These are phyloP conservation scores for Cydia strobilella DNA, from an alignment of 1,140 invertebrate species.

Conservation along the genomic window DNA sequence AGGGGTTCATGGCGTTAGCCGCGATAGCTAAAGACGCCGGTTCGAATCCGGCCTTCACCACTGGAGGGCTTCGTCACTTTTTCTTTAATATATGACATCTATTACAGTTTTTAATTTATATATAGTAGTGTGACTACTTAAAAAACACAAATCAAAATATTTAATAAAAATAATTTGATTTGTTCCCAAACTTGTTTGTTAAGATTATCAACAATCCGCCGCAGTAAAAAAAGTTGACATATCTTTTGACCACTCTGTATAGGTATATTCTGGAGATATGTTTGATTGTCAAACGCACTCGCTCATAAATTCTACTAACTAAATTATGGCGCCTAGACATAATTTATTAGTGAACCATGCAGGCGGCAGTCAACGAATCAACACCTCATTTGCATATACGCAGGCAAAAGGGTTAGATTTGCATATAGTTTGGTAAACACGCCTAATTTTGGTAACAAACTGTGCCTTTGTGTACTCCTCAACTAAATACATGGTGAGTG, in stretches of 20 bases:
- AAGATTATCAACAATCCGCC: too few species aligned
- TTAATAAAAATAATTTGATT: too few species aligned
- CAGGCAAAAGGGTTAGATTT: slow-evolving; percentile 24
- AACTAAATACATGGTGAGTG: background rate
- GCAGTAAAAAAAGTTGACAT: too few species aligned
- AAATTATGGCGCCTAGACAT: slow-evolving; percentile 8
- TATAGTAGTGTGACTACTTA: too few species aligned
- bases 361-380: slow-evolving; percentile 3
- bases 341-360: slow-evolving; percentile 5
- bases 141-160: too few species aligned
- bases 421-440: slow-evolving; percentile 27
- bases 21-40: too few species aligned
- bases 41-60: too few species aligned
- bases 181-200: too few species aligned
- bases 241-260: background rate
- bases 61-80: too few species aligned
- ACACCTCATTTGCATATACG: slow-evolving; percentile 21
- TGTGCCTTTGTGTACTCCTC: background rate
- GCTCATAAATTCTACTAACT: background rate
- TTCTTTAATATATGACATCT: too few species aligned
- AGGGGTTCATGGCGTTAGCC: too few species aligned
- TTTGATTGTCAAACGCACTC: background rate
- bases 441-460: slow-evolving; percentile 26
- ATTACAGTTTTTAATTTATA: too few species aligned
- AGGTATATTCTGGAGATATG: background rate